Percentiles rank a stretch among this genome's conserved stretches.
These are phyloP conservation scores for Neodon shergylaensis DNA, from an alignment of 2,113 vertebrate species.

Conservation along the genomic window DNA sequence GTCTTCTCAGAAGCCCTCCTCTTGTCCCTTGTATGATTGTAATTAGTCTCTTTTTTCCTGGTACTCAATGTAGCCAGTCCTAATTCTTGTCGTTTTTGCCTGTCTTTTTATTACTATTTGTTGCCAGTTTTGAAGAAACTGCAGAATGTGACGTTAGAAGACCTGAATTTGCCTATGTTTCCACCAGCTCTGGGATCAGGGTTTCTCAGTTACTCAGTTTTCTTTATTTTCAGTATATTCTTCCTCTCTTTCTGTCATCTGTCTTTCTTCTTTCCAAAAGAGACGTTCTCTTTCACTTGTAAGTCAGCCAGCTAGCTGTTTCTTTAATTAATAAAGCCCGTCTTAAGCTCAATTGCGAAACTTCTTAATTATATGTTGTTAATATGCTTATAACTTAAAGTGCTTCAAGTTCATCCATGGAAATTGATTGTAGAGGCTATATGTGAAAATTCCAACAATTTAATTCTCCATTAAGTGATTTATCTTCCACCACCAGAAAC, in stretches of 20 bases:
- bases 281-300: background rate
- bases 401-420: background rate
- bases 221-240: background rate
- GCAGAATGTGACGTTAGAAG: background rate
- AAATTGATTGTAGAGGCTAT: background rate
- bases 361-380: conserved; percentile 13
- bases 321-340: conserved; percentile 31
- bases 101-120: background rate
- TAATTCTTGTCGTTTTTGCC: background rate
- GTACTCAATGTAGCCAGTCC: background rate
- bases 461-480: conserved; percentile 7
- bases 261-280: background rate
- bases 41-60: background rate
- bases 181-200: background rate
- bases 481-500: background rate
- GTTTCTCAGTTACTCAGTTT: background rate
- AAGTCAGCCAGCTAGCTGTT: background rate
- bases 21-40: background rate
- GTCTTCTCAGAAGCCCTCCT: background rate
- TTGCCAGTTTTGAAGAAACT: background rate
- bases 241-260: background rate
- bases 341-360: conserved; percentile 39
- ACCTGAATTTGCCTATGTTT: background rate
- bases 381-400: conserved; percentile 43
- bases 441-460: background rate